A percentile compares a stretch with the other conserved stretches of the same genome.
phyloP scores from a whole-genome alignment of 2,797 vertebrate species.

The Adelosebastes latens region DNA sequence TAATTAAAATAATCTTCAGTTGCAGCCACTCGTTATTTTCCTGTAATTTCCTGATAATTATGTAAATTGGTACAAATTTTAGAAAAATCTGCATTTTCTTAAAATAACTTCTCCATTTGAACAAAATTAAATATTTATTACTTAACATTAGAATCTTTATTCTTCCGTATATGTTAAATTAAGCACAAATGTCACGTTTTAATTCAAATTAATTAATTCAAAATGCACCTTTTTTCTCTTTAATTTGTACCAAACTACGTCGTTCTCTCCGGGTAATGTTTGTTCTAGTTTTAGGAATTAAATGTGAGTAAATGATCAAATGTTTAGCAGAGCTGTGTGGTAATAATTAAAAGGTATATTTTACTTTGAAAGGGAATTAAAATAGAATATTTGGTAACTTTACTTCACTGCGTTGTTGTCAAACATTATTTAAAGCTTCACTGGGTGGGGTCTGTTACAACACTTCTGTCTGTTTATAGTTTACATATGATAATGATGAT shows the following conservation, averaged over 20 bases:
- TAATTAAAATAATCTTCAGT: too few species aligned
- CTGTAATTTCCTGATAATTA: too few species aligned
- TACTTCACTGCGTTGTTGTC: neutral
- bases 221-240: neutral
- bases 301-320: neutral
- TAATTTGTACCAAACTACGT: neutral
- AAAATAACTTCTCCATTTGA: too few species aligned
- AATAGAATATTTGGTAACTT: neutral
- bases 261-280: neutral
- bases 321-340: neutral
- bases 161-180: too few species aligned
- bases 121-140: too few species aligned
- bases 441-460: slow-evolving; percentile 9
- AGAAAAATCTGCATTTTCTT: too few species aligned
- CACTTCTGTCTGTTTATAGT: neutral
- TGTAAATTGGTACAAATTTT: too few species aligned
- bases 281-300: too few species aligned
- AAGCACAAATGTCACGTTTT: too few species aligned
- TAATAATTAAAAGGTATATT: neutral
- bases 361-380: neutral
- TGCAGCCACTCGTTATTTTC: too few species aligned
- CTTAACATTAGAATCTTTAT: too few species aligned
- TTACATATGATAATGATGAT: neutral
- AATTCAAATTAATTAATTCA: neutral
- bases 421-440: neutral